These are phyloP conservation scores for Omphaloscelis lunosa DNA, from an alignment of 2,888 invertebrate species.

Conservation along the genomic window DNA sequence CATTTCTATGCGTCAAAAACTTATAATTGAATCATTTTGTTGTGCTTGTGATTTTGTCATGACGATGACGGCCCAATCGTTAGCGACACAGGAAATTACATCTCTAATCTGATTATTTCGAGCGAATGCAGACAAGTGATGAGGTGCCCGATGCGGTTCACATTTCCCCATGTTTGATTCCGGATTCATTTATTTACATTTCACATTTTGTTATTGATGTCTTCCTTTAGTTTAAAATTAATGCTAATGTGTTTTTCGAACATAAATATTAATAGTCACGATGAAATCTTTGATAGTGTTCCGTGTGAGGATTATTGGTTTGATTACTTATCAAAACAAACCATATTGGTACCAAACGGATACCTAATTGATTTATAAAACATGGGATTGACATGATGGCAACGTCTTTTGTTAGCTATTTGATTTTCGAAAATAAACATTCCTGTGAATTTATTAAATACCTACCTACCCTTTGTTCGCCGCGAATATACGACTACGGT, in stretches of 20 bases:
- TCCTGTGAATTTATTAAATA: neutral
- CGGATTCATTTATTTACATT: conserved; percentile 58
- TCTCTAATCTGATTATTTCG: conserved; percentile 85
- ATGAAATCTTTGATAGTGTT: conserved; percentile 36
- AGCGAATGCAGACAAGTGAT: conserved; percentile 79
- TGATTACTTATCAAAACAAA: neutral
- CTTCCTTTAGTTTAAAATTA: conserved; percentile 57
- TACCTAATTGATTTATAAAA: conserved; percentile 27
- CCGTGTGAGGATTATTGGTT: conserved; percentile 13
- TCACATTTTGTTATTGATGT: conserved; percentile 56
- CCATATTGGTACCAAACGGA: neutral
- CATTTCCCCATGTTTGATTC: conserved; percentile 48
- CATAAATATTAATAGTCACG: conserved; percentile 32
- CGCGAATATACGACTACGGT: neutral
- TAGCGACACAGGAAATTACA: conserved; percentile 85
- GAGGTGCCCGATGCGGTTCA: conserved; percentile 60
- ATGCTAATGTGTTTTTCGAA: conserved; percentile 41
- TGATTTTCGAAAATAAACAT: neutral
- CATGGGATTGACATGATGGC: neutral
- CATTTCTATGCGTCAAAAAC: conserved; percentile 47
- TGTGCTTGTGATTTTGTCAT: conserved; percentile 62
- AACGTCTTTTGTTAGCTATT: neutral
- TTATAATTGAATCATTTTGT: conserved; percentile 71
- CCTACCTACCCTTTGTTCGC: neutral
- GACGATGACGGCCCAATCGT: conserved; percentile 73